These are phyloP conservation scores for Aplidium turbinatum DNA, from an alignment of 23 tunicate species.

Conservation along the genomic window DNA sequence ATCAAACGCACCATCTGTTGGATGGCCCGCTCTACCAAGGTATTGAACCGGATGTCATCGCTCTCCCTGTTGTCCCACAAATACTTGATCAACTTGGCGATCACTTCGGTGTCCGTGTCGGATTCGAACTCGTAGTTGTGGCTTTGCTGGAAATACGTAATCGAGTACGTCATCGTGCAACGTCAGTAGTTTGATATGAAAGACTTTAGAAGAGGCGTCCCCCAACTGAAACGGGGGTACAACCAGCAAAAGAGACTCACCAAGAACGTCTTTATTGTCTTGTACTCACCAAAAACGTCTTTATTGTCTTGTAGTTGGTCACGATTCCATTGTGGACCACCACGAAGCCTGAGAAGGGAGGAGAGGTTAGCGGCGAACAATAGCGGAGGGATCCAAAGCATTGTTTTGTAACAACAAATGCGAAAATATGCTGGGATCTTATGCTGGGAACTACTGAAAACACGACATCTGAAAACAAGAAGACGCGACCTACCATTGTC, in stretches of 20 bases:
- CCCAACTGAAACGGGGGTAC: too few species aligned
- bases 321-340: conserved; percentile 89
- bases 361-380: too few species aligned
- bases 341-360: conserved; percentile 69
- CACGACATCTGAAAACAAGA: neutral
- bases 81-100: conserved; percentile 89
- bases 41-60: conserved; percentile 65
- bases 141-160: conserved; percentile 59
- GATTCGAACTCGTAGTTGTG: conserved; percentile 93
- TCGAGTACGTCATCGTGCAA: too few species aligned
- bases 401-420: too few species aligned
- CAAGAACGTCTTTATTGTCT: conserved; percentile 70
- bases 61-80: conserved; percentile 86
- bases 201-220: too few species aligned
- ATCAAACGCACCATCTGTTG: conserved; percentile 79
- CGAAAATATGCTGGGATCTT: too few species aligned
- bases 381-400: too few species aligned
- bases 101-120: conserved; percentile 95
- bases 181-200: too few species aligned
- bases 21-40: conserved; percentile 83
- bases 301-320: conserved; percentile 90
- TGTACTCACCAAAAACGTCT: conserved; percentile 74
- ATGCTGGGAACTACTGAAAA: too few species aligned
- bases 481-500: conserved; percentile 55
- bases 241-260: too few species aligned